Evolutionary conservation across 2,797 vertebrate species (phyloP).

Genomic region (Pagetopsis macropterus): DNA sequence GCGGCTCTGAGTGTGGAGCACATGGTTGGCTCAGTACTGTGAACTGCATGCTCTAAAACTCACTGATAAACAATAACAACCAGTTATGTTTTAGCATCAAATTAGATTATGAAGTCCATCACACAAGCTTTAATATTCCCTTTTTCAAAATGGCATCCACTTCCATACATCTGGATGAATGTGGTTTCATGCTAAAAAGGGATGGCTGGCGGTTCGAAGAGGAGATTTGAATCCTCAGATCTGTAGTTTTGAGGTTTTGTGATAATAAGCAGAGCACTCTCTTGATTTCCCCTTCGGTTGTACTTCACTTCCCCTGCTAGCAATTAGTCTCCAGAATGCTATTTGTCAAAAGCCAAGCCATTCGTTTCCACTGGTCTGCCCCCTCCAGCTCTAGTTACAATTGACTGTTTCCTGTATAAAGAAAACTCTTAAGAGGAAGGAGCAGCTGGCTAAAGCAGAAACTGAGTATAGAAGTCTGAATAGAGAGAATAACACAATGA

Average conservation of each 20-base stretch:
- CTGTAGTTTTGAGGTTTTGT: constrained; percentile 65
- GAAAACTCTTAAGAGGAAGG: constrained; percentile 55
- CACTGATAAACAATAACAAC: constrained; percentile 59
- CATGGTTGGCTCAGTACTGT: constrained; percentile 58
- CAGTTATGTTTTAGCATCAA: constrained; percentile 30
- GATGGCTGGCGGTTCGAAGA: constrained; percentile 31
- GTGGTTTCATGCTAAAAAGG: constrained; percentile 21
- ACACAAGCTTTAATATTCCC: not conserved
- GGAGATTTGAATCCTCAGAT: constrained; percentile 52
- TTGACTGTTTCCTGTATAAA: constrained; percentile 77
- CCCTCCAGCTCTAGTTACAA: constrained; percentile 77
- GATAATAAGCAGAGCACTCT: constrained; percentile 65
- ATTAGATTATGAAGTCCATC: constrained; percentile 24
- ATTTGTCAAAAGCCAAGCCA: constrained; percentile 79
- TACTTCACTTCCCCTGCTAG: constrained; percentile 77
- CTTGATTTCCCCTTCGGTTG: constrained; percentile 62
- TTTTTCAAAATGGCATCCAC: not conserved
- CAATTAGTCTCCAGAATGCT: constrained; percentile 79
- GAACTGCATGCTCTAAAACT: constrained; percentile 49
- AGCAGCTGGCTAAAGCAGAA: constrained; percentile 49
- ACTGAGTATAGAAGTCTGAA: constrained; percentile 29
- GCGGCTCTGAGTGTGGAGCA: constrained; percentile 47
- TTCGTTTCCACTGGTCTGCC: constrained; percentile 67
- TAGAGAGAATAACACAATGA: constrained; percentile 16
- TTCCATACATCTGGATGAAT: constrained; percentile 35